Evolutionary conservation across 2,888 invertebrate genomes (phyloP), one percentile per base, ranked within the genome.

Genomic region (Lithophane socia): DNA sequence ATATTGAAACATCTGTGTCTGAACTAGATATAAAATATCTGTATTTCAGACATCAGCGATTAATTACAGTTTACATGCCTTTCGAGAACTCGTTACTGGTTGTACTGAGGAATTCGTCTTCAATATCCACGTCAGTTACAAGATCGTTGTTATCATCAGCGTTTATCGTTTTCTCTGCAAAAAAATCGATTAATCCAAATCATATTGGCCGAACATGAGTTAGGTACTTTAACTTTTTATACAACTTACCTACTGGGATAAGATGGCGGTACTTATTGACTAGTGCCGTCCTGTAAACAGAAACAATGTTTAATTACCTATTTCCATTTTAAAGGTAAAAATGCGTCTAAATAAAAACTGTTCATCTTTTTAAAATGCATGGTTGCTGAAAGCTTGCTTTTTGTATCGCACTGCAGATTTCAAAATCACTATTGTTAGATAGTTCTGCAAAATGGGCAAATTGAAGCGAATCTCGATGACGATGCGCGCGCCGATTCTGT

Each of bases 231-330:
- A 3, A 79, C 13, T n/a, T 69, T 18, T 0, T 37, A 29, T 13
- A 10, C 18, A 52, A 69, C 70, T 75, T 92, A 95, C 95, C 94
- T 85, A 90, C 29, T 64, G 90, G 75, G 60, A 93, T 86, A 65
- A 95, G 89, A 86, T 93, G 87, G 42, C 87, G 87, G 87, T 95
- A 96, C 80, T 94, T 94, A 54, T 92, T 86, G 64, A 95, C 89
- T 74, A 95, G 93, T 86, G 90, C 86, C 16, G 88, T 90, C 68
- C 96, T 96, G 92, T 82, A 94, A 94, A 85, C 21, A 44, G 2
- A 80, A 75, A 60, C 13, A 0, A 37, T 75, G 56, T 56, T 64
- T 3, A 21, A 42, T 75, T 52, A 29, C 29, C 29, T 29, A n/a
- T 18, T 29, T 42, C 0, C 29, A 49, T 29, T 21, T 56, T 29